Evolutionary conservation across 2,797 vertebrate species (phyloP).

Genomic region (Sibirionetta formosa): DNA sequence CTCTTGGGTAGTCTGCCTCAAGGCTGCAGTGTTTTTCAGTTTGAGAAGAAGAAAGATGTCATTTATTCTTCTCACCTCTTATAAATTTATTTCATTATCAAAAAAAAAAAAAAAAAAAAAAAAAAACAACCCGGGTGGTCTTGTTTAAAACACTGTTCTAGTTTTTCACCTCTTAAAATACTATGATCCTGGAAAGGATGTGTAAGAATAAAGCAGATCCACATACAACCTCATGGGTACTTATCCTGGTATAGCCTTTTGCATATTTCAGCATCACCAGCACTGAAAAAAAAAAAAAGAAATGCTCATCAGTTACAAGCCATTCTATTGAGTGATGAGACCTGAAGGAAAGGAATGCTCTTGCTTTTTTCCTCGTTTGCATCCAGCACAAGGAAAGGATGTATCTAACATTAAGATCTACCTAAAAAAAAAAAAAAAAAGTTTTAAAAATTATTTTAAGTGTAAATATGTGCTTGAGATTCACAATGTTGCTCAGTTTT

Average conservation of each 20-base stretch:
- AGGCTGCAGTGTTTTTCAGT: background rate
- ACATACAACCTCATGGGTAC: background rate
- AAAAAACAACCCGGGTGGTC: rapidly evolving
- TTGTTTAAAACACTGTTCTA: background rate
- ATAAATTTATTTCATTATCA: background rate
- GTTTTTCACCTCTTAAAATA: background rate
- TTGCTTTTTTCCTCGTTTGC: background rate
- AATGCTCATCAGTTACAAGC: background rate
- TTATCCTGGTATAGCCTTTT: background rate
- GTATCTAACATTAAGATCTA: background rate
- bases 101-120: background rate
- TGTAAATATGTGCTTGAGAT: background rate
- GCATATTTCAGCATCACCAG: background rate
- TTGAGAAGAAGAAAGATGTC: background rate
- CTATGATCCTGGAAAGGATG: background rate
- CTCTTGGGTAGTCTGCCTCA: background rate
- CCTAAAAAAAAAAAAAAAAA: background rate
- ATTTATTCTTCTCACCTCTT: background rate
- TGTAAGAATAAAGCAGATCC: background rate
- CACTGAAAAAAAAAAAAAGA: background rate
- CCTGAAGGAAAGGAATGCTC: background rate
- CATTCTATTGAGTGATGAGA: background rate
- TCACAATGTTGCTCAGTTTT: background rate
- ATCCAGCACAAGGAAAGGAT: background rate
- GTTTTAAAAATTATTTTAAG: background rate